Evolutionary conservation across 2,797 vertebrate species (phyloP), one percentile per base, ranked within the genome.

Genomic region (Vireo griseus): DNA sequence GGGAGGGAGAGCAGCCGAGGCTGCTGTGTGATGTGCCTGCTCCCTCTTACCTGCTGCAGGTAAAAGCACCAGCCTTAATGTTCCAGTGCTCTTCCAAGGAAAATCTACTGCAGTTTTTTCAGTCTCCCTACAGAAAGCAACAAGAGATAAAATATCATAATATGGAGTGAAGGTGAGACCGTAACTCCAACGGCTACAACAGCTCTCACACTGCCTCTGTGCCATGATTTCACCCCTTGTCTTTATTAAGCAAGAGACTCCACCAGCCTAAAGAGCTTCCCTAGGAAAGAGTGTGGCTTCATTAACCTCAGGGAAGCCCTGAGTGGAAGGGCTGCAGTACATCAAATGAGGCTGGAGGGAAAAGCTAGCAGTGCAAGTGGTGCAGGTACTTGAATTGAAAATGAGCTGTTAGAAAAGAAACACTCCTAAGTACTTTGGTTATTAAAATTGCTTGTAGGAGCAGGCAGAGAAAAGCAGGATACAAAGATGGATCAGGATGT

Each of bases 11-110:
- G 62, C 62, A 82, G 72, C 59, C 1, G 5, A 55, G 50, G 37
- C 9, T 61, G 21, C 67, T 5, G 14, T 40, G 5, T 2, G 13
- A 21, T 8, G 22, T 45, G 21, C 22, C 0, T 9, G 37, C 12
- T 71, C 40, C 51, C 51, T 57, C 26, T 44, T 28, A 54, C 77
- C 66, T 72, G 50, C 69, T 68, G 42, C 42, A 68, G 71, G 33
- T 33, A 25, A 51, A 71, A 65, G 29, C 15, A 16, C 6, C n/a
- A 21, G 21, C 47, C 29, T 72, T 22, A 4, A 2, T 9, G 13
- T 68, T 47, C 47, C 15, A 1, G 10, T 2, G 5, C 16, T 85
- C 25, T 72, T 57, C n/a, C 40, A 40, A 22, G 61, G 31, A 37
- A n/a, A 6, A 8, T 24, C 16, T 73, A 44, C 10, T 52, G 28